Percentiles rank a stretch among this genome's conserved stretches.
phyloP scores from a whole-genome alignment of 2,113 vertebrate species.

The Clarias macrocephalus region DNA sequence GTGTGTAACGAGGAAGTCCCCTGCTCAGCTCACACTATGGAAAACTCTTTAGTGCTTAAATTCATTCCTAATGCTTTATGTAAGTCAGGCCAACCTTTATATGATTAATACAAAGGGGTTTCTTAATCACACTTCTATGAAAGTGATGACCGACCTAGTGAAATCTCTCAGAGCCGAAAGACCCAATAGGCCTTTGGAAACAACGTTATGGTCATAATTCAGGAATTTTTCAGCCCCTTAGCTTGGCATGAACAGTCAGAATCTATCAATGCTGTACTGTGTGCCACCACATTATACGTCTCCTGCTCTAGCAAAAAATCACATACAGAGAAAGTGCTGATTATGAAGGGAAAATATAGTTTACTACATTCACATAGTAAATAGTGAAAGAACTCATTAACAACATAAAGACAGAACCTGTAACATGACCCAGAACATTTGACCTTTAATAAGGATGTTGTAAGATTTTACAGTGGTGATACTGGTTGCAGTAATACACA shows the following conservation, averaged over 20 bases:
- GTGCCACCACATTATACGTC: slow-evolving; percentile 16
- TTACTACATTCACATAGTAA: background rate
- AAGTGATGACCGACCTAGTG: slow-evolving; percentile 42
- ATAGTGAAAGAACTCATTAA: background rate
- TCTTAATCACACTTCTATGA: slow-evolving; percentile 33
- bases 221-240: slow-evolving; percentile 35
- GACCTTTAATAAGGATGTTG: background rate
- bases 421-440: background rate
- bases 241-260: slow-evolving; percentile 32
- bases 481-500: background rate
- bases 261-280: slow-evolving; percentile 45
- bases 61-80: background rate
- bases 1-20: slow-evolving; percentile 36
- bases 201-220: slow-evolving; percentile 48
- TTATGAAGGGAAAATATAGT: background rate
- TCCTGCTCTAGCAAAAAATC: background rate
- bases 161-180: slow-evolving; percentile 29
- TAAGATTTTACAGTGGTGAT: background rate
- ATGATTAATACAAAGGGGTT: slow-evolving; percentile 41
- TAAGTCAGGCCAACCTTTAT: slow-evolving; percentile 1
- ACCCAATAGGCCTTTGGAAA: slow-evolving; percentile 28
- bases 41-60: slow-evolving; percentile 22
- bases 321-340: background rate
- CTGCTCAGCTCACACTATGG: slow-evolving; percentile 20
- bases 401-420: background rate